Base-by-base conservation (phyloP, 2,797 vertebrate genomes). In the Pseudotriccus pelzelni region DNA sequence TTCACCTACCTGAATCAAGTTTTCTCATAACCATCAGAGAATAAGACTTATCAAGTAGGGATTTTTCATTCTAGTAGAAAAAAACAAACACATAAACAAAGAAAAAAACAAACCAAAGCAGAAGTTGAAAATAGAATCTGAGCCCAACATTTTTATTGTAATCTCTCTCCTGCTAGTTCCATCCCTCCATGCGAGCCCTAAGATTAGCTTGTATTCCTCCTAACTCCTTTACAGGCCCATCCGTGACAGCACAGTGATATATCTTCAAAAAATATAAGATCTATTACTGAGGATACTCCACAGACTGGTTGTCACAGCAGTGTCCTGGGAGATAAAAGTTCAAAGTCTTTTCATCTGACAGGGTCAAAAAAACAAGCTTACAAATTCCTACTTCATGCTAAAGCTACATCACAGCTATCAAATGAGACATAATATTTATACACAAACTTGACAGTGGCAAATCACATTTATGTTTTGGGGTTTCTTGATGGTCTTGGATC, bases 251-350 rank as follows among this genome's bases (percentile, higher is more conserved):
- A 43, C 18, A 68, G 34, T 39, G 41, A 53, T 73, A 4, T 32
- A 50, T 23, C 27, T 37, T 89, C 36, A 62, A 28, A 92, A 95
- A 76, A 34, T 14, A 6, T 23, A 84, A 58, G 47, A 69, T 76
- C 36, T 89, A n/a, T 74, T 84, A 30, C 50, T 44, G 63, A 93
- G 46, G 58, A 64, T 93, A 58, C 58, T 69, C 37, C 37, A 94
- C 58, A 78, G 66, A 90, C 14, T 75, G 44, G 13, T 56, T 92
- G 74, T 89, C 90, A 91, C 55, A 87, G 41, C 59, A 76, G 14
- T 37, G 44, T 82, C 74, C 39, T 88, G 46, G 55, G 47, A 95
- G 28, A 93, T 27, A 9, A 24, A 84, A 95, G 81, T 92, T 95
- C 92, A 82, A 95, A 88, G 64, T 18, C 81, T 55, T 89, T 76